Evolutionary conservation across 53 echinoderm and acorn worm species (phyloP).

Genomic region (Antedon mediterranea): DNA sequence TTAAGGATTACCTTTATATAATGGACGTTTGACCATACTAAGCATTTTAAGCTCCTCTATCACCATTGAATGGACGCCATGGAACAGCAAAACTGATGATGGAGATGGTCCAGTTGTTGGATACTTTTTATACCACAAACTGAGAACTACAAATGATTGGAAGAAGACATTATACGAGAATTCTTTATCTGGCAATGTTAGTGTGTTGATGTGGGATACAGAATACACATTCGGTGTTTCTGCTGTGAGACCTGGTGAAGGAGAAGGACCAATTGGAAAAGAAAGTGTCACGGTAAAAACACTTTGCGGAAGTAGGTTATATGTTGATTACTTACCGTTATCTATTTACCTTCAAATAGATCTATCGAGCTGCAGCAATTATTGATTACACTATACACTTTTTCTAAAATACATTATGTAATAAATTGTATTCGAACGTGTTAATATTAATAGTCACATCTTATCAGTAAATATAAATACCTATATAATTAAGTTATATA

Average conservation of each 20-base stretch:
- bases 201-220: slow-evolving; percentile 24
- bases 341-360: no score
- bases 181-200: not conserved
- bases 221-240: slow-evolving; percentile 31
- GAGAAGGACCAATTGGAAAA: slow-evolving; percentile 24
- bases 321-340: no score
- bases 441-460: no score
- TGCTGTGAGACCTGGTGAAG: slow-evolving; percentile 27
- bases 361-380: no score
- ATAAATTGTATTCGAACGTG: no score
- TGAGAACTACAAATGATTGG: not conserved
- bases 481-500: no score
- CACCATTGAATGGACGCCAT: slow-evolving; percentile 15
- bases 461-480: no score
- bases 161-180: not conserved
- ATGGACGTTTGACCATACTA: not conserved
- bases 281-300: not conserved
- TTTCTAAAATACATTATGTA: no score
- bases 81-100: slow-evolving; percentile 2
- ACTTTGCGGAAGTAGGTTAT: not conserved
- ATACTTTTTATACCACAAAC: slow-evolving; percentile 12
- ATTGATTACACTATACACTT: no score
- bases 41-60: not conserved
- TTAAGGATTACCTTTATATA: not conserved
- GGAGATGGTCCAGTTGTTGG: slow-evolving; percentile 19